Conservation (phyloP, 2,888 invertebrate genomes). For the Tipula confusa region DNA sequence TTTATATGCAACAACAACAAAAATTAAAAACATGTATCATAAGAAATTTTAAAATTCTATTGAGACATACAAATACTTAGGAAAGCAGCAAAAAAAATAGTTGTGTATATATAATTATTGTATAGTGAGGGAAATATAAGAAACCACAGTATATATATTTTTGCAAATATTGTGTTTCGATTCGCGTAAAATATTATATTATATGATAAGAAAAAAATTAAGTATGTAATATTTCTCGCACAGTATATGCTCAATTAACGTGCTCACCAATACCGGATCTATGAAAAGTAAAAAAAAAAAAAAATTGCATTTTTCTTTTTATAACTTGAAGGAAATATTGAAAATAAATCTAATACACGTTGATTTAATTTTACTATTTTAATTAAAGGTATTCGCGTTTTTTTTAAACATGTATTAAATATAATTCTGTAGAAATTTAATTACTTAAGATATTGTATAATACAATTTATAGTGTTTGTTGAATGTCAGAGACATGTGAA, state of each 20-base stretch:
- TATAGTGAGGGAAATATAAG: background rate
- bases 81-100: conserved; percentile 25
- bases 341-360: background rate
- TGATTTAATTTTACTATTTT: background rate
- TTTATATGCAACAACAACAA: background rate
- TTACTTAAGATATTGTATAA: background rate
- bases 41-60: conserved; percentile 27
- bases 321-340: background rate
- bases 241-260: background rate
- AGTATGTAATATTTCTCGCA: background rate
- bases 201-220: background rate
- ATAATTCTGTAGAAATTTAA: conserved; percentile 9
- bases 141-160: background rate
- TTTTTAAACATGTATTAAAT: background rate
- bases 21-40: conserved; percentile 29
- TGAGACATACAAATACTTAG: conserved; percentile 28
- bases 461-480: background rate
- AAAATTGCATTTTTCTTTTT: background rate
- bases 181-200: background rate
- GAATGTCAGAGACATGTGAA: background rate
- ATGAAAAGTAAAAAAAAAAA: background rate
- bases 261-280: conserved; percentile 30
- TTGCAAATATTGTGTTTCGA: background rate
- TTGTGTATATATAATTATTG: background rate
- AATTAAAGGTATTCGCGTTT: background rate